Conservation (phyloP, 1,140 invertebrate species). For the Dreissena polymorpha region DNA sequence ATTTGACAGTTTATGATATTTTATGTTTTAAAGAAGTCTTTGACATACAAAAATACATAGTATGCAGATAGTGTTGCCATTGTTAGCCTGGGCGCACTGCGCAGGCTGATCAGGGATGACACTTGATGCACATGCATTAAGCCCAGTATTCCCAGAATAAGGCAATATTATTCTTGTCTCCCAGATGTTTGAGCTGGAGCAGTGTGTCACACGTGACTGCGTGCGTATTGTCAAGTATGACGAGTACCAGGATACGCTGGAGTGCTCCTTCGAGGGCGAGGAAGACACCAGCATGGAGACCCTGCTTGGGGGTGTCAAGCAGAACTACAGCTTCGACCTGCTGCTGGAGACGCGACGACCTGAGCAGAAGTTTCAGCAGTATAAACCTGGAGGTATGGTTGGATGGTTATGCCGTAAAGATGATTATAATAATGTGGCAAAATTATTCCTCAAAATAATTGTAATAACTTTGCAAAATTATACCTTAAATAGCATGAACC, state of each 20-base stretch:
- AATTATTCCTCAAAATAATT: background rate
- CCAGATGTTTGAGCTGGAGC: conserved; percentile 83
- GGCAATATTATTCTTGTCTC: background rate
- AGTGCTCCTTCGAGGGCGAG: conserved; percentile 86
- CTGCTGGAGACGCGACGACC: conserved; percentile 86
- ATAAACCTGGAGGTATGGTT: conserved; percentile 83
- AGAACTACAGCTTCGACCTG: conserved; percentile 83
- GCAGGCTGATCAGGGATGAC: too few species aligned
- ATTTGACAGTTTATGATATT: too few species aligned
- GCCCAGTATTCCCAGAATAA: too few species aligned
- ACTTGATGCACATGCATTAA: too few species aligned
- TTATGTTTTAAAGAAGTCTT: too few species aligned
- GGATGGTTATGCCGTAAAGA: background rate
- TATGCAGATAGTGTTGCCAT: too few species aligned
- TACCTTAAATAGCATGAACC: too few species aligned
- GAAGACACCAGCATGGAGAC: conserved; percentile 81
- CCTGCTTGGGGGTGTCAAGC: conserved; percentile 80
- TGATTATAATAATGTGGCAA: too few species aligned
- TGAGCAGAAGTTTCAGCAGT: conserved; percentile 85
- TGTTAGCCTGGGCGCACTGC: too few species aligned
- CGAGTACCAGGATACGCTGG: conserved; percentile 84
- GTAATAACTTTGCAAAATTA: too few species aligned
- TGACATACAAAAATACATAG: too few species aligned
- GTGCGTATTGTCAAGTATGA: conserved; percentile 89
- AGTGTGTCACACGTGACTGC: conserved; percentile 83